Evolutionary conservation across 2,888 invertebrate genomes (phyloP), one percentile per base, ranked within the genome.

Genomic region (Tanaodytes sp.): DNA sequence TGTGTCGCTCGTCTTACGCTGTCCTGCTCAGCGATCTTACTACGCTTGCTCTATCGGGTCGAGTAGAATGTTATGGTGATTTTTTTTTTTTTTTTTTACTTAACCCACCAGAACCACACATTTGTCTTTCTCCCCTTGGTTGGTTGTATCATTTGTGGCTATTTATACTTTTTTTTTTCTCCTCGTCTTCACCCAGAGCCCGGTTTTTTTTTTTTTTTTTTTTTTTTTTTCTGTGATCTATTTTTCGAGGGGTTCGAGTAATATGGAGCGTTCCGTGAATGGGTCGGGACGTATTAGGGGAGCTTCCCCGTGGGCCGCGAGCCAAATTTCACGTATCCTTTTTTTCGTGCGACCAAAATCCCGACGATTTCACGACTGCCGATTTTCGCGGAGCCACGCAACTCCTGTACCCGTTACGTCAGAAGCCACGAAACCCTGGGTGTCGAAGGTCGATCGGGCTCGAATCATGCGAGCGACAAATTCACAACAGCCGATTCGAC

Each of bases 361-460:
- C 49, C 51, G 49, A 40, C 45, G 65, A 62, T 75, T 78, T 77
- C 71, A 76, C 70, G 75, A 77, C 72, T 74, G 73, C 77, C 75
- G 73, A 74, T 77, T 75, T n/a, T n/a, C n/a, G 57, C 63, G 57
- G 63, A 64, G 48, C 23, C 64, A 68, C 52, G 67, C 58, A 58
- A 63, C 67, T 59, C 36, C 59, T 51, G 66, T 63, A 58, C 58
- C 62, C 61, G 61, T 70, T 69, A 61, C 63, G 62, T 62, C 58
- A 58, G 46, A 39, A 61, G 30, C 46, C 52, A 39, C 45, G 48
- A 57, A 23, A n/a, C n/a, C 37, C 36, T 30, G 42, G 36, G 65
- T 70, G 72, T 73, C 71, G 55, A 36, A 73, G 71, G 71, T 75
- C 68, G 72, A 72, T 71, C 72, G 58, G 69, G 43, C 55, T 40